Conservation (phyloP, 2,797 vertebrate genomes). For the Syngnathus acus region DNA sequence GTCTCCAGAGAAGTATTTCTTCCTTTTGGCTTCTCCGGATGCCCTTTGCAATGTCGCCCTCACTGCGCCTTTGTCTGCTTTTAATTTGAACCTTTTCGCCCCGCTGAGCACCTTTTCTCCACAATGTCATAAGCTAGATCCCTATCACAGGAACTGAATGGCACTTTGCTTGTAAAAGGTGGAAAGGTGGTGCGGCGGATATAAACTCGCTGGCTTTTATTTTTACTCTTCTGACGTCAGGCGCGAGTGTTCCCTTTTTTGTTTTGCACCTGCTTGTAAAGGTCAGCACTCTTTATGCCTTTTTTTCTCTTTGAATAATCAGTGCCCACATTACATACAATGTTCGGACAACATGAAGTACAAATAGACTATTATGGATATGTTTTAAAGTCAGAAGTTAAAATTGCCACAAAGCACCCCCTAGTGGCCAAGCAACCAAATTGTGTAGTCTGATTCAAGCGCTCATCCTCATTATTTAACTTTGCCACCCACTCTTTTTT, state of each 20-base stretch:
- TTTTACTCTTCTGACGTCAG: not conserved
- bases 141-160: conserved; percentile 13
- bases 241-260: not conserved
- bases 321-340: not conserved
- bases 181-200: not conserved
- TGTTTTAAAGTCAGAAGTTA: not conserved
- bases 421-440: not conserved
- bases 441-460: not conserved
- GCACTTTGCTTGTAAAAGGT: conserved; percentile 20
- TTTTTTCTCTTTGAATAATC: not conserved
- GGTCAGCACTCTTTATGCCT: not conserved
- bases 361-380: not conserved
- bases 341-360: not conserved
- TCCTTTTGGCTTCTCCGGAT: conserved; percentile 50
- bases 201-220: not conserved
- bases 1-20: conserved; percentile 51
- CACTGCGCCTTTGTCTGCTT: conserved; percentile 21
- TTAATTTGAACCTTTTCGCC: conserved; percentile 22
- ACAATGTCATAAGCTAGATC: conserved; percentile 9
- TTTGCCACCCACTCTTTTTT: conserved; percentile 34
- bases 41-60: conserved; percentile 55
- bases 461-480: conserved; percentile 11
- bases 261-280: not conserved
- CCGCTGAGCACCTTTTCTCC: conserved; percentile 19
- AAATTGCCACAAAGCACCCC: not conserved